Conservation (phyloP, 92 coral and sea anemone genomes). For the Parazoanthus swiftii region DNA sequence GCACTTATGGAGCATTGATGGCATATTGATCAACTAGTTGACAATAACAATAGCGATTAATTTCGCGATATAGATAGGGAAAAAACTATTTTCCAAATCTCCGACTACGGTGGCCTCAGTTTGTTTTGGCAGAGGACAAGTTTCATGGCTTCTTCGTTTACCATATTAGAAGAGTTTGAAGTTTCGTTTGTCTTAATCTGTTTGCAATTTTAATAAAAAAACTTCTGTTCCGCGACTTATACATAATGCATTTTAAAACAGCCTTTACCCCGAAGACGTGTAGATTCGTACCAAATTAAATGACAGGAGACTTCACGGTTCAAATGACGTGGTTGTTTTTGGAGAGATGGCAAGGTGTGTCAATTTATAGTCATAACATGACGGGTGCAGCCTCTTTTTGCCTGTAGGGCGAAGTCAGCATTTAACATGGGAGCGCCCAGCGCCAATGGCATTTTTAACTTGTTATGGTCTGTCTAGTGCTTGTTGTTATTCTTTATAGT, state of each 20-base stretch:
- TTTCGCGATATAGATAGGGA: constrained; percentile 23
- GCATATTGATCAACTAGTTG: constrained; percentile 22
- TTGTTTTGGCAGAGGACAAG: neutral
- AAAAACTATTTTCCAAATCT: neutral
- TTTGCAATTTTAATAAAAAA: too few species aligned
- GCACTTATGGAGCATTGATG: constrained; percentile 10
- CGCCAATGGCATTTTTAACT: neutral
- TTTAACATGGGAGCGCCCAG: neutral
- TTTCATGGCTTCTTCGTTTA: neutral
- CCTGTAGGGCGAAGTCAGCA: neutral
- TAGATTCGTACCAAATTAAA: neutral
- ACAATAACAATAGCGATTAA: constrained; percentile 7
- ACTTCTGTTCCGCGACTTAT: neutral
- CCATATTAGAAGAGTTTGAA: too few species aligned
- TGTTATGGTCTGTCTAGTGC: neutral
- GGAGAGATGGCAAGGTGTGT: neutral
- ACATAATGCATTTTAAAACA: neutral
- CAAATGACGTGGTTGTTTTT: neutral
- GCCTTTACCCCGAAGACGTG: neutral
- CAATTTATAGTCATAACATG: neutral
- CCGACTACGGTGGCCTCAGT: neutral
- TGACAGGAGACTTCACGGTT: neutral
- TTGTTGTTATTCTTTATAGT: neutral
- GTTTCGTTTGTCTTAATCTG: too few species aligned
- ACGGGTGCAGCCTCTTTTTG: neutral